Percentiles rank a stretch among this genome's conserved stretches.
Evolutionary conservation across 2,888 invertebrate genomes (phyloP).

Genomic region (Alcis repandata): DNA sequence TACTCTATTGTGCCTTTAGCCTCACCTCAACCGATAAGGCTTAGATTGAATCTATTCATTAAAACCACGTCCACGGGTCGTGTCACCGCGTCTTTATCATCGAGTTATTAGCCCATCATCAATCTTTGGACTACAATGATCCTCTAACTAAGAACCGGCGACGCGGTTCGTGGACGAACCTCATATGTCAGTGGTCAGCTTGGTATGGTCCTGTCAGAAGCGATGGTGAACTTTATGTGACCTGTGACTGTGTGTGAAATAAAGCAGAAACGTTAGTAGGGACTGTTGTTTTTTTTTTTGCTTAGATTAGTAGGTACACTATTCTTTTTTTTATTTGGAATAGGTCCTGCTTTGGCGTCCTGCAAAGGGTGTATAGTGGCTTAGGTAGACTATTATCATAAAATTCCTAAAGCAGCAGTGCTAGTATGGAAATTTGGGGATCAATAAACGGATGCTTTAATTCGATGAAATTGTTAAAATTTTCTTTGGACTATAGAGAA

Average conservation of each 20-base stretch:
- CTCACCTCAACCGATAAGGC: conserved; percentile 11
- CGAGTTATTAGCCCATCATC: conserved; percentile 70
- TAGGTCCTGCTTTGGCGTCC: too few species aligned
- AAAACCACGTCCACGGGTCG: conserved; percentile 33
- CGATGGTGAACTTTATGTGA: neutral
- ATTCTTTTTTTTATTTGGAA: too few species aligned
- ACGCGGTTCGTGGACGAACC: conserved; percentile 58
- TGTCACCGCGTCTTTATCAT: conserved; percentile 60
- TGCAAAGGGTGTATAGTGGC: too few species aligned
- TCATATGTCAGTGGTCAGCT: conserved; percentile 61
- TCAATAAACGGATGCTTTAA: too few species aligned
- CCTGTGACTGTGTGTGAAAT: neutral
- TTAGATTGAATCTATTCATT: conserved; percentile 52
- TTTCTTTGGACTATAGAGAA: too few species aligned
- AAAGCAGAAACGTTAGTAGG: neutral
- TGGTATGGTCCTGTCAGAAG: conserved; percentile 2
- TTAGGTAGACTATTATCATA: too few species aligned
- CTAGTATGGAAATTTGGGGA: too few species aligned
- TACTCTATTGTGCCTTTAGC: too few species aligned
- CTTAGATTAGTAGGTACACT: too few species aligned
- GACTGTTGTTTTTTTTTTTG: too few species aligned
- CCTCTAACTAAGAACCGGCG: conserved; percentile 74
- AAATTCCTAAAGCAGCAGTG: too few species aligned
- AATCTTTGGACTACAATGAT: conserved; percentile 77
- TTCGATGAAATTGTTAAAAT: too few species aligned